Base-by-base conservation (phyloP, 2,888 invertebrate genomes). In the Macroteleia sp. region DNA sequence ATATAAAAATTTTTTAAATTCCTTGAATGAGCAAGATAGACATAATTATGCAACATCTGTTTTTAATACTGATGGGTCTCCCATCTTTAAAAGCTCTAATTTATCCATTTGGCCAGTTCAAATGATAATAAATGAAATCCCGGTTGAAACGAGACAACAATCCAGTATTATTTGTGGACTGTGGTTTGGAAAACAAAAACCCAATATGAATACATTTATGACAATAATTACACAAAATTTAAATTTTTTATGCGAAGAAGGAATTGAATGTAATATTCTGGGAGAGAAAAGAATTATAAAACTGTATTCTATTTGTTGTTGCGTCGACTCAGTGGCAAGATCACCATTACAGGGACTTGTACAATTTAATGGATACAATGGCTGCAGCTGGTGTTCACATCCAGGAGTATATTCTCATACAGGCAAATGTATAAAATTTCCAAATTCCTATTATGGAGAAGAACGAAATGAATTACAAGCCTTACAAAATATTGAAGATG, bases 61-160 rank as follows among this genome's bases (percentile, higher is more conserved):
- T 8, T 67, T 77, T 14, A 77, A 77, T 19, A 61, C 61, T 9
- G 80, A 80, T 32, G 77, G 76, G 8, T 59, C 73, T 3, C 79
- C 76, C 16, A 16, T 77, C 41, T 77, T 79, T 44, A 28, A 73
- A 30, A 77, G 70, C 19, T 77, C 77, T 5, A 41, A 17, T 5
- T 42, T 25, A 46, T 69, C 66, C 9, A 66, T 77, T 8, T 80
- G 77, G 74, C 70, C 74, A 52, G 22, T 41, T 1, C 57, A 42
- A 36, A 39, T 56, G 4, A 36, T 64, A 16, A 22, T 46, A 16
- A 32, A 57, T 16, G 62, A 71, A 19, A 59, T 54, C 3, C 54
- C 54, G 12, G 59, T 48, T 3, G 12, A 52, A 20, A 12, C 8
- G 9, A 19, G 41, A 41, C 4, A 20, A 9, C 6, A 41, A 41